phyloP scores from a whole-genome alignment of 2,113 vertebrate genomes.

The Dunckerocampus dactyliophorus region DNA sequence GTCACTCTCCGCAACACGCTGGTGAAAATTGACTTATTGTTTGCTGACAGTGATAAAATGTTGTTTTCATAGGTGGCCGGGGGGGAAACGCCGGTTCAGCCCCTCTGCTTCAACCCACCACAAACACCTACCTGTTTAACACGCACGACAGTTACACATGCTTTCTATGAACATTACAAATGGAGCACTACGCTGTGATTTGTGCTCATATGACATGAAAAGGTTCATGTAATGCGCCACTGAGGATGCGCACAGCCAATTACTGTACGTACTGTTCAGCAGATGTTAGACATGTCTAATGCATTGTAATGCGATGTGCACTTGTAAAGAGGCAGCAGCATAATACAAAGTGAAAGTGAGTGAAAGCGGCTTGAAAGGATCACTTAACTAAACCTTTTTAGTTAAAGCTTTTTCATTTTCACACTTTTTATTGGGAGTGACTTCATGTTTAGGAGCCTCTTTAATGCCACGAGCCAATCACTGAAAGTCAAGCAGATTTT shows the following conservation, averaged over 20 bases:
- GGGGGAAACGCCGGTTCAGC: not conserved
- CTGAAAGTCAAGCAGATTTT: not conserved
- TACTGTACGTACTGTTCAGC: slow-evolving; percentile 19
- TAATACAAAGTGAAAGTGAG: too few species aligned
- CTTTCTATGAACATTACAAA: slow-evolving; percentile 35
- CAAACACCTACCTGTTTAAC: too few species aligned
- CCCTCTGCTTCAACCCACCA: not conserved
- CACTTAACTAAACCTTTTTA: too few species aligned
- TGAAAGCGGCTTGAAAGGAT: too few species aligned
- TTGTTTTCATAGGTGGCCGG: slow-evolving; percentile 5
- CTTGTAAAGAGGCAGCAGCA: slow-evolving; percentile 9
- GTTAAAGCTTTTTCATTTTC: too few species aligned
- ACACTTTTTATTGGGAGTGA: slow-evolving; percentile 24
- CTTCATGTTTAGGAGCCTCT: slow-evolving; percentile 10
- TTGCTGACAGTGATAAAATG: slow-evolving; percentile 9
- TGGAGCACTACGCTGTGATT: slow-evolving; percentile 29
- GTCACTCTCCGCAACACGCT: not conserved
- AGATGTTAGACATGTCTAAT: slow-evolving; percentile 9
- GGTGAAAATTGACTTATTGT: not conserved
- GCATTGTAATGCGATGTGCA: slow-evolving; percentile 3
- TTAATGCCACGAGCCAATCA: not conserved
- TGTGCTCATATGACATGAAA: slow-evolving; percentile 35
- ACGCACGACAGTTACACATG: not conserved
- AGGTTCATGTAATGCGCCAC: slow-evolving; percentile 26
- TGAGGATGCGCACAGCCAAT: slow-evolving; percentile 23